Base-by-base conservation (phyloP, 2,888 invertebrate genomes). In the Drosophila ezoana region DNA sequence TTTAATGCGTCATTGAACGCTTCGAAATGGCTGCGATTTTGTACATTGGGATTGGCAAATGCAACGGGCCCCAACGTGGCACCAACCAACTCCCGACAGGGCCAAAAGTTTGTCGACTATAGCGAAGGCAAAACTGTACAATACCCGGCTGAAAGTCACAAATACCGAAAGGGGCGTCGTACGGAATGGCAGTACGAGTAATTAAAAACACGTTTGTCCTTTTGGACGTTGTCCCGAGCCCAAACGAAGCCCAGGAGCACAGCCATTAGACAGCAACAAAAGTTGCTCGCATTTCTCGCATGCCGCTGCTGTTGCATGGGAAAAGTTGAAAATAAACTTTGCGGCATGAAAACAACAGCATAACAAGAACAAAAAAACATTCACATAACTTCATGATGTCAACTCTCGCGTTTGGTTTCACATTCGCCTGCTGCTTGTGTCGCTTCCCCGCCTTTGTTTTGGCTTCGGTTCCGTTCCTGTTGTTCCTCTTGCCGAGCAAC, bases 201-300 rank as follows among this genome's bases (percentile, higher is more conserved):
- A 89, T 89, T 89, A 90, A 89, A 89, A 89, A 89, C 87, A 89
- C 87, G 90, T 89, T 89, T 86, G 82, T 84, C 81, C 87, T 80
- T 74, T 76, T 58, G 58, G 62, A 51, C 61, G 53, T 13, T 58
- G 62, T 65, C 59, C 43, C 47, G 62, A 47, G 51, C 44, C 48
- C 49, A 23, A 40, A 8, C 48, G 18, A 38, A 45, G 9, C 41
- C 49, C 56, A 48, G 62, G 38, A 72, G 62, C 53, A 35, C 49
- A 52, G 53, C 71, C 76, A 79, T 79, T 79, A 79, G 69, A 64
- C 68, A 63, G 75, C 72, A 67, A 61, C 60, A 65, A 72, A 82
- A 79, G 70, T 82, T 85, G 59, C 62, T 73, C 83, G 67, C 74
- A 87, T 86, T 81, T 72, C 86, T 72, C 60, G 67, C 83, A 80